Evolutionary conservation across 2,113 vertebrate species (phyloP), one percentile per base, ranked within the genome.

Genomic region (Arizona elegans): DNA sequence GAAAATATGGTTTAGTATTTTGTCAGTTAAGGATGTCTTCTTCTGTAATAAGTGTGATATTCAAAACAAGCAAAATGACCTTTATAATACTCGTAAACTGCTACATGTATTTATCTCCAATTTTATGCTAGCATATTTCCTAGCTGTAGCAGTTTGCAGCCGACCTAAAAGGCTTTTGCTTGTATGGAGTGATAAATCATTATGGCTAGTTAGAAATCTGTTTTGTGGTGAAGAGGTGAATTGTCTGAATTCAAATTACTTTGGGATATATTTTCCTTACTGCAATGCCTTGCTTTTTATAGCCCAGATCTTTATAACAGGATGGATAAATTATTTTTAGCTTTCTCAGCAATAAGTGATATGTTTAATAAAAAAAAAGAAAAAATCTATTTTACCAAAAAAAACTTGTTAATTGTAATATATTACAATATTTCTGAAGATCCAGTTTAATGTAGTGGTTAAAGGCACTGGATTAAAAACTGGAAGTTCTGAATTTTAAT

Each of bases 101-200:
- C 85, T 93, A 90, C 62, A 92, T 95, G 92, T 2, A 26, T 38
- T 90, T 92, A 26, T 33, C 86, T 90, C 62, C 95, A 94, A 95
- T 96, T 94, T 94, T 95, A 96, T 91, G 47, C 17, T 11, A 95
- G 86, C 1, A 1, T 93, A 91, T 91, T 96, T 95, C 96, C 55
- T 94, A 96, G 93, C 92, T 90, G 92, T 26, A 94, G 33, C 12
- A 92, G 91, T 96, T 96, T 96, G 38, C 93, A 85, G 92, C 93
- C 91, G 93, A 53, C 1, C 94, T 91, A 93, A 93, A 95, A 94
- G 53, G 1, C 88, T 70, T 91, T 95, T 1, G 2, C 89, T 23
- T 92, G 95, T 89, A 95, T 90, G 93, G 85, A 52, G 56, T 38
- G 1, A 94, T 90, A 95, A 95, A 95, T 96, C 89, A 92, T 94